These are phyloP conservation scores for Notolepis coatsorum DNA, from an alignment of 2,797 vertebrate genomes.

Conservation along the genomic window DNA sequence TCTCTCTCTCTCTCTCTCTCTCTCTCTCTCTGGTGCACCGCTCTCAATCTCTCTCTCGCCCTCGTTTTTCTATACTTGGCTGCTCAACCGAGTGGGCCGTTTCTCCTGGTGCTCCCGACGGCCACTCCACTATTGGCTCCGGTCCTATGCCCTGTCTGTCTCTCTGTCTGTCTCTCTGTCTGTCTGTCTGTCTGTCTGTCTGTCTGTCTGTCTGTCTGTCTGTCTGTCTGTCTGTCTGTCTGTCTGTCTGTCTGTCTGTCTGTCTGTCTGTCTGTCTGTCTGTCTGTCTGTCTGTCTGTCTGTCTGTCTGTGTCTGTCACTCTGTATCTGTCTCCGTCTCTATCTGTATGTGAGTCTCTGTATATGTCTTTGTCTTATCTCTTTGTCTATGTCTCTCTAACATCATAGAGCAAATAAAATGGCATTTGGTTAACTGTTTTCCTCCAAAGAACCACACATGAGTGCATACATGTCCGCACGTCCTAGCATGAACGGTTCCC, in stretches of 20 bases:
- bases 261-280: background rate
- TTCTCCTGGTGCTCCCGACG: no score
- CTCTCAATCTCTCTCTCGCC: constrained; percentile 1
- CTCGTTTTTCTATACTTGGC: background rate
- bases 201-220: background rate
- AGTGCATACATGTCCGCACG: no score
- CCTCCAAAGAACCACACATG: no score
- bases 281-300: background rate
- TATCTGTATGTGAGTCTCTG: background rate
- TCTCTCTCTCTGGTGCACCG: no score
- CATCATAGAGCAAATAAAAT: no score
- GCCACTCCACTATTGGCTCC: no score
- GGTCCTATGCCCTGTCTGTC: no score
- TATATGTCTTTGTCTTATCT: no score
- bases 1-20: background rate
- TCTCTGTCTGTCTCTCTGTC: background rate
- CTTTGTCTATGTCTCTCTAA: no score
- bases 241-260: constrained; percentile 39
- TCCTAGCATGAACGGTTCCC: no score
- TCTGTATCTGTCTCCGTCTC: background rate
- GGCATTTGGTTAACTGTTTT: no score
- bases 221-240: constrained; percentile 35
- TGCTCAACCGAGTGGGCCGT: no score
- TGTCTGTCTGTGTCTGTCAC: background rate
- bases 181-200: background rate